Base-by-base conservation (phyloP, 2,797 vertebrate genomes). In the Acrossocheilus wenchowensis region DNA sequence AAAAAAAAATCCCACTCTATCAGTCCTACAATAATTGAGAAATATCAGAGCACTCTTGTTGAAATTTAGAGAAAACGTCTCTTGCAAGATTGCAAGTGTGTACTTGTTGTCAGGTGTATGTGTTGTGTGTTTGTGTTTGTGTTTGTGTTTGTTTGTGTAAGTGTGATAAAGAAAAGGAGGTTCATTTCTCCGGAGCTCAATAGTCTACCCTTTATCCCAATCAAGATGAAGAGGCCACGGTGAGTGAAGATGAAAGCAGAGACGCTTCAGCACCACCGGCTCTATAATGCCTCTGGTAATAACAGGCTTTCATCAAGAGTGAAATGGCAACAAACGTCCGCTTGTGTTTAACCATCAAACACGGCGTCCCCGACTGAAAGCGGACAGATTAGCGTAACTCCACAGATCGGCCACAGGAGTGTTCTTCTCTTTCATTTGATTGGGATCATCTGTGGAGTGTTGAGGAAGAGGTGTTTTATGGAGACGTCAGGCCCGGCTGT, bases 1-100 rank as follows among this genome's bases (percentile, higher is more conserved):
- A 85, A 81, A 69, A 86, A 36, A 78, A 57, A 87, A 81, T 73
- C 87, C 77, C 36, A 85, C 79, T 84, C 69, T 82, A 85, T 90
- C 88, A 74, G 82, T 80, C 48, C 62, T 48, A 81, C 69, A 68
- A 60, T 79, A 89, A 84, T 73, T 88, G 81, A 83, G 81, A 90
- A 86, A 88, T 88, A 90, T 88, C 84, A 87, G 62, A 81, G 81
- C 78, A 62, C 75, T 88, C 82, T 74, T 84, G 73, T 85, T 34
- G 66, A 82, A 87, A 86, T 82, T 86, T 82, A 78, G 41, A 84
- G 60, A 60, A 83, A 82, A 79, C 78, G 79, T 78, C 75, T 68
- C 43, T 60, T 85, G 39, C 52, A 66, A 82, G 62, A 78, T 66
- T 87, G 64, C 68, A 78, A 78, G 87, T 82, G 78, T 54, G n/a